Evolutionary conservation across 2,113 vertebrate genomes (phyloP).

Genomic region (Leucopsar rothschildi): DNA sequence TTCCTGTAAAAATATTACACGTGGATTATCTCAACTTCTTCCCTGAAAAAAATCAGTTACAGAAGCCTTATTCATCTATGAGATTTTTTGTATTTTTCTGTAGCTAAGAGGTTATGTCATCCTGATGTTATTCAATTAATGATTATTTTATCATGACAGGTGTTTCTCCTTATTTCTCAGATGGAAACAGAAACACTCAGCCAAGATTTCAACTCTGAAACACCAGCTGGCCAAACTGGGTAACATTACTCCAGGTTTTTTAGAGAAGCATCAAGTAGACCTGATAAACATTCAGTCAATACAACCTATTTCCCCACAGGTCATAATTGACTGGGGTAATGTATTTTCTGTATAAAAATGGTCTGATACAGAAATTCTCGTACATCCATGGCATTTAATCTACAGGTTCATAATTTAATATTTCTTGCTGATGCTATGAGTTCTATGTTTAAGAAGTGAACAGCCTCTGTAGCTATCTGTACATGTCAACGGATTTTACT

Average conservation of each 20-base stretch:
- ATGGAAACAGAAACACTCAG: not conserved
- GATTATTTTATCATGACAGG: not conserved
- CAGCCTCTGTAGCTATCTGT: not conserved
- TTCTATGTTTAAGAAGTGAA: not conserved
- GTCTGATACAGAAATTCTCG: rapidly evolving
- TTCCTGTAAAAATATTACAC: not conserved
- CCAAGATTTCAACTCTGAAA: not conserved
- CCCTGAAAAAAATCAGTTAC: not conserved
- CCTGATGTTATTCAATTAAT: not conserved
- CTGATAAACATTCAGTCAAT: not conserved
- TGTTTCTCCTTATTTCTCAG: not conserved
- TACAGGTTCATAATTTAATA: not conserved
- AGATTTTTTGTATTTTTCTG: not conserved
- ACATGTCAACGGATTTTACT: not conserved
- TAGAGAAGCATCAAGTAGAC: not conserved
- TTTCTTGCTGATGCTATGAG: not conserved
- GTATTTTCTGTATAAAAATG: rapidly evolving
- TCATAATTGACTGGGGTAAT: not conserved
- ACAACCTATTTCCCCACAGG: not conserved
- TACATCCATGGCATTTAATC: not conserved
- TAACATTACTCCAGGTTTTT: not conserved
- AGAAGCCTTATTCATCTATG: not conserved
- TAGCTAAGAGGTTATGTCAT: not conserved
- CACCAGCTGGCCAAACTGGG: not conserved
- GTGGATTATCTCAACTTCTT: not conserved